Base-by-base conservation (phyloP, 2,797 vertebrate genomes). In the Sphenopsis melanotis region DNA sequence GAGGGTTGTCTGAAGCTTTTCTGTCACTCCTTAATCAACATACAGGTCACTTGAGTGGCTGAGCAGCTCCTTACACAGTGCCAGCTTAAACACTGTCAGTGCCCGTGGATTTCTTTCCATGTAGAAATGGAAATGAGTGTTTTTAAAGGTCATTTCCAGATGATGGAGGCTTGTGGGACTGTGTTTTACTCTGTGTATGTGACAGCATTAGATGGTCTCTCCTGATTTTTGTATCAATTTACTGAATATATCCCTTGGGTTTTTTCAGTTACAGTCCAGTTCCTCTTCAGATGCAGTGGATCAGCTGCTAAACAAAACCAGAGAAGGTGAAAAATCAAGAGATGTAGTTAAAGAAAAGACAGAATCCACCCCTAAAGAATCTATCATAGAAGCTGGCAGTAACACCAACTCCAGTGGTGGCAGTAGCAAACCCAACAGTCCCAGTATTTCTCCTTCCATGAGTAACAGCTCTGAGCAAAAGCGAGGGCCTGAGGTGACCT, bases 401-500 rank as follows among this genome's bases (percentile, higher is more conserved):
- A 97, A 90, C 95, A 97, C 96, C 69, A 97, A 94, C 89, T 98
- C 97, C 42, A 97, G 95, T 10, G 97, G 98, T 63, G 95, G 98
- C 91, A 97, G 97, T 94, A 99, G 98, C 98, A 99, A 99, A 97
- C 98, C 99, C 6, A 98, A 97, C 93, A 99, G 99, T 92, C 99
- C 99, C 78, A 98, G 98, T 42, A 96, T 98, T n/a, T 98, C 98
- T 44, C 98, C 98, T 87, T 98, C 98, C n/a, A 82, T 96, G 57
- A 96, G 97, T 74, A 98, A 96, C 86, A 98, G 96, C 83, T 81
- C 97, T 0, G 99, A 99, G 95, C 98, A 98, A 89, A 99, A 99
- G 96, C 98, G 99, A 97, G 99, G 98, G 12, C 98, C 99, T 3
- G 99, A 99, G 89, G 98, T 99, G 96, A 99, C 99, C 32, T 99